Conservation (phyloP, 2,888 invertebrate species). For the Metopia argyrocephala region DNA sequence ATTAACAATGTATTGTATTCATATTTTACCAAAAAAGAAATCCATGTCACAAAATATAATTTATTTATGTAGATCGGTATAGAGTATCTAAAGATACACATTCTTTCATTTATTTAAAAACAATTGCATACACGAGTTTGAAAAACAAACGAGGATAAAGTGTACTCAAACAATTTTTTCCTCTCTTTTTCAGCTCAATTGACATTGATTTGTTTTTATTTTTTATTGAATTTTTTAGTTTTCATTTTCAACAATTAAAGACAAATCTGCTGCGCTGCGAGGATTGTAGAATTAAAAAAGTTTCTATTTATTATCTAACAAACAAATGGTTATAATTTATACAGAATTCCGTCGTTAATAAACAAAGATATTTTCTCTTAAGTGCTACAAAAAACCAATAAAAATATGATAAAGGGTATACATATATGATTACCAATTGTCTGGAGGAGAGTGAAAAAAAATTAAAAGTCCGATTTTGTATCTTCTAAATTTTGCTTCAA, state of each 20-base stretch:
- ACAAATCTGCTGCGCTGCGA: background rate
- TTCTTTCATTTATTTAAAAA: too few species aligned
- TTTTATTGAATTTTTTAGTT: too few species aligned
- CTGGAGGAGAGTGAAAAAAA: background rate
- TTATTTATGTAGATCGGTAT: too few species aligned
- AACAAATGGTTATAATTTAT: background rate
- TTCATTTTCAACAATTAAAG: background rate
- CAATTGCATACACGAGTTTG: background rate
- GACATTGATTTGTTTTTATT: too few species aligned
- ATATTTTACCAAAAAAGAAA: too few species aligned
- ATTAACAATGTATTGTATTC: too few species aligned
- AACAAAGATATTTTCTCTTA: background rate
- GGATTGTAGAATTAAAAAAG: background rate
- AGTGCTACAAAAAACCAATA: background rate
- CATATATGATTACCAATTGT: background rate
- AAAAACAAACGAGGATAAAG: background rate
- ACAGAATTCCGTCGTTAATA: background rate
- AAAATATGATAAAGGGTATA: background rate
- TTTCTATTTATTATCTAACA: constrained; percentile 26
- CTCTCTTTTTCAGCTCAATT: background rate
- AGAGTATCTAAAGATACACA: too few species aligned
- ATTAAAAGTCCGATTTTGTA: too few species aligned
- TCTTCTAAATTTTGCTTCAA: too few species aligned
- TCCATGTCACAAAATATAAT: too few species aligned
- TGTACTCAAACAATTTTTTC: background rate